Base-by-base conservation (phyloP, 2,797 vertebrate genomes). In the Tachyglossus aculeatus region DNA sequence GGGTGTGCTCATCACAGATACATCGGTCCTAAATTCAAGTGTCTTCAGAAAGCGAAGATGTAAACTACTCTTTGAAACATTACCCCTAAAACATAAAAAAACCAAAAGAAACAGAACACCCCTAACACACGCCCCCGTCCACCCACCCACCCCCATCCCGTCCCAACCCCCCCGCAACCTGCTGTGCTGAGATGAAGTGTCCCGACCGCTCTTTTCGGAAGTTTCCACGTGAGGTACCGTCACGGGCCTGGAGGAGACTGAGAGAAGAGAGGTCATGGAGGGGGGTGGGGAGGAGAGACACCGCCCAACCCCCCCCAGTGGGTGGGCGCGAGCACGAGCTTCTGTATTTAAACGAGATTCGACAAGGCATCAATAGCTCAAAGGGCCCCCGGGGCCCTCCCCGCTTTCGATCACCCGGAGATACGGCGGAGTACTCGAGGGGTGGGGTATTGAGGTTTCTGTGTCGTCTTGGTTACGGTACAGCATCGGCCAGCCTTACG, bases 1-100 rank as follows among this genome's bases (percentile, higher is more conserved):
- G 68, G 86, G 86, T 86, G 84, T 88, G 87, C 90, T 93, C 86
- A 87, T 93, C 92, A 93, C 92, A 93, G 92, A 91, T 92, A 92
- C 83, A 41, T 91, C 91, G 91, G 92, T 93, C 92, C 92, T 93
- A 93, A 88, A 89, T 93, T 93, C 92, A 93, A 93, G 92, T 93
- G 92, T 93, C 92, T 92, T 92, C 90, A 91, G 89, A 93, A 92
- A 89, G 81, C 90, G 88, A 92, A 89, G 90, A 92, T 93, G 92
- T 93, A 93, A 93, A 93, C 92, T 90, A 88, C 88, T 84, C 87
- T 74, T 83, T 82, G 87, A 83, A 91, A 88, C 21, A 52, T 86
- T 85, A 81, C 84, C 90, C 86, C 74, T 78, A 85, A 77, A 71
- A 82, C 68, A 65, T 73, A 61, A 80, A 27, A 34, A 31, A 58